Percentiles rank a stretch among this genome's conserved stretches.
Evolutionary conservation across 2,113 vertebrate species (phyloP).

Genomic region (Balaeniceps rex): DNA sequence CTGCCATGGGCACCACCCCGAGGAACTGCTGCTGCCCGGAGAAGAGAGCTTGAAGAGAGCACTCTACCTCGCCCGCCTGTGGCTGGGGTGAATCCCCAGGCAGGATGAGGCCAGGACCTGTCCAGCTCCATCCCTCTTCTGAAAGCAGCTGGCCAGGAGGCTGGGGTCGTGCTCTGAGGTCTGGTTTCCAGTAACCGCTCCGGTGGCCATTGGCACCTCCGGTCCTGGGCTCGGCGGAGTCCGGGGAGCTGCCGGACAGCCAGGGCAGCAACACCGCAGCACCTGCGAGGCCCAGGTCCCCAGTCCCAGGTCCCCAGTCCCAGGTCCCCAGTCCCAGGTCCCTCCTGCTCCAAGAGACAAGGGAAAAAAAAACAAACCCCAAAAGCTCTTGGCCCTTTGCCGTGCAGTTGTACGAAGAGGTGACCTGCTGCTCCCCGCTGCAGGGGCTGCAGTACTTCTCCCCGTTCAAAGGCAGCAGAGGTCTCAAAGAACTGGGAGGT

Average conservation of each 20-base stretch:
- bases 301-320: rapidly evolving
- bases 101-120: neutral
- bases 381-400: neutral
- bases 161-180: too few relatives aligned
- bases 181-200: neutral
- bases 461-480: neutral
- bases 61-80: neutral
- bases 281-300: neutral
- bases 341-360: neutral
- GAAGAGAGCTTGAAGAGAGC: neutral
- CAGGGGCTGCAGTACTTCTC: neutral
- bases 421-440: neutral
- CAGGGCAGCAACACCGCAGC: neutral
- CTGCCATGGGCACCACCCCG: neutral
- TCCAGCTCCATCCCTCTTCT: neutral
- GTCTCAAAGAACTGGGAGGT: neutral
- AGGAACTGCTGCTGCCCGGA: neutral
- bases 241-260: rapidly evolving
- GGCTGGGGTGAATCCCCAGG: neutral
- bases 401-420: rapidly evolving
- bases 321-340: rapidly evolving
- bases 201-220: neutral
- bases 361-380: neutral
- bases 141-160: neutral
- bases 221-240: neutral